A percentile compares a stretch with the other conserved stretches of the same genome.
Evolutionary conservation across 2,888 invertebrate genomes (phyloP).

Genomic region (Drosophila pseudotalamancana): DNA sequence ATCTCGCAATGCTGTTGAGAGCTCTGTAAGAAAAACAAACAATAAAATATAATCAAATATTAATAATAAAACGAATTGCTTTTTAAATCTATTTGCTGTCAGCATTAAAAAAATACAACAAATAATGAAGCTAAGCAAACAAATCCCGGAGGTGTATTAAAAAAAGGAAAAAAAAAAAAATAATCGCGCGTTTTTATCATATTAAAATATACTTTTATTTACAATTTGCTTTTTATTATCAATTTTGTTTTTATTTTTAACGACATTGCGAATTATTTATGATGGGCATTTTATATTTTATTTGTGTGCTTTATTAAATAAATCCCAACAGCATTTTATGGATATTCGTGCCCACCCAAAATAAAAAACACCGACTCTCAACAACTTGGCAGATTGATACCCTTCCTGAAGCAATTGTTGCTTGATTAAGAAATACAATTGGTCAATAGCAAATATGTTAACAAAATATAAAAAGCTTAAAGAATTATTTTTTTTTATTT

Average conservation of each 20-base stretch:
- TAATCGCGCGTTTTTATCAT: constrained; percentile 27
- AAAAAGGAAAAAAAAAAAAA: constrained; percentile 8
- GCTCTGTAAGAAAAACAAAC: constrained; percentile 49
- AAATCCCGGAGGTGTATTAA: constrained; percentile 32
- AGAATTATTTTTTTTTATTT: neutral
- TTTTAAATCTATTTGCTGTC: constrained; percentile 48
- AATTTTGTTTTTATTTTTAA: constrained; percentile 57
- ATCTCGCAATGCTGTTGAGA: constrained; percentile 85
- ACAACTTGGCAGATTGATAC: neutral
- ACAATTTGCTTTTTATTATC: constrained; percentile 67
- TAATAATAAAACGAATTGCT: constrained; percentile 33
- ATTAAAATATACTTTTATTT: constrained; percentile 41
- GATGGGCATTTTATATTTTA: constrained; percentile 41
- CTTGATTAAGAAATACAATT: constrained; percentile 4
- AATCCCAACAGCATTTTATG: constrained; percentile 66
- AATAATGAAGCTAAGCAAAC: constrained; percentile 40
- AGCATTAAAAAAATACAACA: constrained; percentile 16
- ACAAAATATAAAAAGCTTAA: neutral
- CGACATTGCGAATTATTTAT: constrained; percentile 65
- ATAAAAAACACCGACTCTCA: constrained; percentile 18
- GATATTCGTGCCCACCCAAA: constrained; percentile 47
- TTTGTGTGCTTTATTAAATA: constrained; percentile 61
- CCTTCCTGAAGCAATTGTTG: neutral
- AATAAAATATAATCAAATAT: constrained; percentile 1
- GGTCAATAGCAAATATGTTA: neutral